Conservation (phyloP, 2,797 vertebrate species). For the Orestias chungarensis region DNA sequence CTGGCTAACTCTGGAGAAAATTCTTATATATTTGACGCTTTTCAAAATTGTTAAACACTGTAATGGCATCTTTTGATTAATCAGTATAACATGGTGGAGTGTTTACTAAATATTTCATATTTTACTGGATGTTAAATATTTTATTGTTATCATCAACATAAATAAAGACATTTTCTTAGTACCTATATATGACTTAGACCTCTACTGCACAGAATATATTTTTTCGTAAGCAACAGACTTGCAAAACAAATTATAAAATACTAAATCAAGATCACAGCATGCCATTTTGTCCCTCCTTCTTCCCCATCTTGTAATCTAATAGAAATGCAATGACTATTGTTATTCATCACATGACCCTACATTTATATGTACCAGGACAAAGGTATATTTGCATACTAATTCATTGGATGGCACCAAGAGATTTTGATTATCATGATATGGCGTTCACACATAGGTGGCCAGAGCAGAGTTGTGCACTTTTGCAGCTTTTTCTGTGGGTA, state of each 20-base stretch:
- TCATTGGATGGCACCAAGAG: conserved; percentile 13
- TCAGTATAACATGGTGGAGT: background rate
- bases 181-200: background rate
- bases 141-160: background rate
- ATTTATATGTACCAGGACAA: conserved; percentile 51
- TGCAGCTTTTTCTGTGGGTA: conserved; percentile 56
- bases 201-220: background rate
- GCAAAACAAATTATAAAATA: background rate
- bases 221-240: background rate
- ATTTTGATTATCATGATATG: background rate
- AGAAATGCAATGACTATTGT: background rate
- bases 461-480: conserved; percentile 45
- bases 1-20: background rate
- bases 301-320: background rate
- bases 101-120: background rate
- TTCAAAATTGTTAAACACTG: background rate
- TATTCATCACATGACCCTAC: conserved; percentile 5
- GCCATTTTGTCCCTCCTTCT: background rate
- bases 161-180: background rate
- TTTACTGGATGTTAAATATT: background rate
- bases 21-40: background rate
- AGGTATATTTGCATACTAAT: background rate
- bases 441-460: conserved; percentile 51
- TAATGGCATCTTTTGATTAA: background rate
- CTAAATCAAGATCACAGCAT: background rate